phyloP scores from a whole-genome alignment of 2,888 invertebrate species.

The Embidobia sp. region DNA sequence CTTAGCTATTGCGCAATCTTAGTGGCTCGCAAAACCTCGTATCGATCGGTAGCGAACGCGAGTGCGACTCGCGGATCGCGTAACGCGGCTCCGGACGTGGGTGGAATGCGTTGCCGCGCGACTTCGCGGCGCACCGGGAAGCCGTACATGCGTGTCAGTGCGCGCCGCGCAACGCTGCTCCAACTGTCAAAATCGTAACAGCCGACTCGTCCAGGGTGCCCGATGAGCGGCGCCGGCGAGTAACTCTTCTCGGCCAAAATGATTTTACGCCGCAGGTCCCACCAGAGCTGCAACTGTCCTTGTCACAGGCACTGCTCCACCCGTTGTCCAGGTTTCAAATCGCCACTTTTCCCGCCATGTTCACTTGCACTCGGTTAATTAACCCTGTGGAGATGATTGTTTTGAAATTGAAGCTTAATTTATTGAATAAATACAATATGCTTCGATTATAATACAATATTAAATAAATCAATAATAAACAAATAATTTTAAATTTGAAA shows the following conservation, averaged over 20 bases:
- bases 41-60: conserved; percentile 16
- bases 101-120: conserved; percentile 1
- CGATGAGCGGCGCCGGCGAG: neutral
- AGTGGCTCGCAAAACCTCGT: conserved; percentile 27
- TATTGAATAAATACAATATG: no score
- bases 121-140: neutral
- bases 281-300: conserved; percentile 78
- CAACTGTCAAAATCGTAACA: no score
- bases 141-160: no score
- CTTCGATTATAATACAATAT: no score
- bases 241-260: conserved; percentile 22
- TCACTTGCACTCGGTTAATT: neutral
- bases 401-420: no score
- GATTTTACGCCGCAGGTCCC: conserved; percentile 74
- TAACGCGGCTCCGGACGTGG: no score
- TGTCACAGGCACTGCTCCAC: conserved; percentile 79
- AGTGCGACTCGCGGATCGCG: conserved; percentile 2
- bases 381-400: no score
- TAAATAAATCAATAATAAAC: no score
- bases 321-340: conserved; percentile 77
- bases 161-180: no score
- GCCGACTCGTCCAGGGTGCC: no score
- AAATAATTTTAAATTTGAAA: no score
- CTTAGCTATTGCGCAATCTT: conserved; percentile 43
- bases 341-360: conserved; percentile 45